phyloP scores from a whole-genome alignment of 2,113 vertebrate genomes.

The Nipponia nippon region DNA sequence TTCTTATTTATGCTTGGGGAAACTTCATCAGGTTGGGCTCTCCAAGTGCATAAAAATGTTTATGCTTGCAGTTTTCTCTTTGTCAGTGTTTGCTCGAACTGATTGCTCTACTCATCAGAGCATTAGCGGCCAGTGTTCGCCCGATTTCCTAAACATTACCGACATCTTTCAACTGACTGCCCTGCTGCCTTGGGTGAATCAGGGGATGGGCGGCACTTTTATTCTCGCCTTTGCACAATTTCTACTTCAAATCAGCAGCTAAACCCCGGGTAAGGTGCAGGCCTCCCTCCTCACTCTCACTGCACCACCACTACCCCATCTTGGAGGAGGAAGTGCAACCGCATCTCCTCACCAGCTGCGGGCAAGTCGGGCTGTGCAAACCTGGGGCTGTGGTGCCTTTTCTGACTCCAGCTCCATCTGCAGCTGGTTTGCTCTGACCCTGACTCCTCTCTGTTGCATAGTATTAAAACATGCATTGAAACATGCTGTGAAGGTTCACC shows the following conservation, averaged over 20 bases:
- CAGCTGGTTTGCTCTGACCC: neutral
- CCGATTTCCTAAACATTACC: neutral
- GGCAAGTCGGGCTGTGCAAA: accelerated
- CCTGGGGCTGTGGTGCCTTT: accelerated
- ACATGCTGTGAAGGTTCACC: neutral
- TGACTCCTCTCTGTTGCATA: accelerated
- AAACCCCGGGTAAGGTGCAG: neutral
- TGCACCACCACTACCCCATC: neutral
- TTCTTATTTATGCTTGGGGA: neutral
- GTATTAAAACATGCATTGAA: neutral
- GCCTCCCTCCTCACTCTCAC: neutral
- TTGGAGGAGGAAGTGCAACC: accelerated
- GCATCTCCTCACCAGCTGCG: accelerated
- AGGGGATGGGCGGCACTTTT: neutral
- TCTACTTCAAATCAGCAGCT: neutral
- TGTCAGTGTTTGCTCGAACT: neutral
- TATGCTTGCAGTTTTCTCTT: neutral
- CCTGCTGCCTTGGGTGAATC: neutral
- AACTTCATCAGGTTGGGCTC: neutral
- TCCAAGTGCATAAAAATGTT: neutral
- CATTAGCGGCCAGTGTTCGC: neutral
- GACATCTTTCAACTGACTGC: neutral
- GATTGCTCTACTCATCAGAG: neutral
- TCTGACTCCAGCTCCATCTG: neutral
- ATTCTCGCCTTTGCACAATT: neutral